A percentile compares a stretch with the other conserved stretches of the same genome.
phyloP scores from a whole-genome alignment of 2,888 invertebrate genomes.

The Ochropleura leucogaster region DNA sequence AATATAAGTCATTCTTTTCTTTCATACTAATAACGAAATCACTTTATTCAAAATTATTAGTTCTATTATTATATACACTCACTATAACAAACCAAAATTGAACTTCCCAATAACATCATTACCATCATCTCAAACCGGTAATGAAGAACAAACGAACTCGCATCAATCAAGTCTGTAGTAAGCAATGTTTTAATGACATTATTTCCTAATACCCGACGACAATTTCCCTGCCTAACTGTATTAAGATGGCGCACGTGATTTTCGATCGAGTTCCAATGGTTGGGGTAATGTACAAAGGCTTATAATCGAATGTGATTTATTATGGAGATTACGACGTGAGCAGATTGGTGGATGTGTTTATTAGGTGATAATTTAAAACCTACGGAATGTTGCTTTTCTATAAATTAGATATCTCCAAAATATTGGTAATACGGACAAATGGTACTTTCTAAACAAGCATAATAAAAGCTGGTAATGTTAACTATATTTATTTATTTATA shows the following conservation, averaged over 20 bases:
- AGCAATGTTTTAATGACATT: slow-evolving; percentile 84
- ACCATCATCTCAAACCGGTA: slow-evolving; percentile 63
- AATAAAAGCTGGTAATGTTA: background rate
- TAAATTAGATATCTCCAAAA: background rate
- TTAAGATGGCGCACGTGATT: slow-evolving; percentile 68
- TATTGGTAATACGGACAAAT: background rate
- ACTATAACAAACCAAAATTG: slow-evolving; percentile 15
- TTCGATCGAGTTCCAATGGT: slow-evolving; percentile 53
- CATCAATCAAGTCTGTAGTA: slow-evolving; percentile 80
- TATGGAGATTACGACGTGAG: slow-evolving; percentile 36
- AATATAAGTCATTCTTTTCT: background rate
- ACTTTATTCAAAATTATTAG: background rate
- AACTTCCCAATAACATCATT: slow-evolving; percentile 63
- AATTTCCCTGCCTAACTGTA: slow-evolving; percentile 69
- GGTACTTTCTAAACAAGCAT: background rate
- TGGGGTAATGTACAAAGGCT: slow-evolving; percentile 64
- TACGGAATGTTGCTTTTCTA: background rate
- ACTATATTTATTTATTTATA: background rate
- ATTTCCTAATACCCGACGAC: slow-evolving; percentile 84
- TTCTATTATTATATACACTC: background rate
- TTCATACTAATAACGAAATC: background rate
- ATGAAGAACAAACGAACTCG: slow-evolving; percentile 75
- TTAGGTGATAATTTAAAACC: slow-evolving; percentile 4
- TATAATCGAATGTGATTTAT: slow-evolving; percentile 58
- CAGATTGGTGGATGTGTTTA: slow-evolving; percentile 15